Percentiles rank a stretch among this genome's conserved stretches.
Evolutionary conservation across 1,140 invertebrate genomes (phyloP).

Genomic region (Andricus grossulariae): DNA sequence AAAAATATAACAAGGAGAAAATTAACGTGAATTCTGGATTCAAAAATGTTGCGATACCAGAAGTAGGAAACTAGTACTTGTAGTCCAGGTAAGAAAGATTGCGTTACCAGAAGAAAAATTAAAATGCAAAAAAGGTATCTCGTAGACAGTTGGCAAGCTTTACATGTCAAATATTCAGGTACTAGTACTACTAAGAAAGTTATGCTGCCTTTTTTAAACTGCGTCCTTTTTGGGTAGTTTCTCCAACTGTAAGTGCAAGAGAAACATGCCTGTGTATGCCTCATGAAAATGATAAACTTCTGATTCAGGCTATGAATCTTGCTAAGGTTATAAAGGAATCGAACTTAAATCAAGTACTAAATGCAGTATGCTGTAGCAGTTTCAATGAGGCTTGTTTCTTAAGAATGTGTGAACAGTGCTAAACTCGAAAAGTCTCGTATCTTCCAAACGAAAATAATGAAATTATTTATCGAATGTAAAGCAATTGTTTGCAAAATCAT

Average conservation of each 20-base stretch:
- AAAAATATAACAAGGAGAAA: too few species aligned
- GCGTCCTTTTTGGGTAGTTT: conserved; percentile 12
- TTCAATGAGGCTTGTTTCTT: conserved; percentile 1
- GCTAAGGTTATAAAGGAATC: conserved; percentile 11
- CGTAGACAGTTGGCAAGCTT: conserved; percentile 9
- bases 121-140: too few species aligned
- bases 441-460: neutral
- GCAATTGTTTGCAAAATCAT: conserved; percentile 4
- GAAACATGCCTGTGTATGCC: conserved; percentile 18
- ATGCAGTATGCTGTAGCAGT: neutral
- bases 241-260: neutral
- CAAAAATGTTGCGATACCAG: neutral
- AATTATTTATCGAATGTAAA: neutral
- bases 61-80: neutral
- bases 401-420: neutral
- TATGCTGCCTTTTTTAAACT: conserved; percentile 14
- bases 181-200: neutral
- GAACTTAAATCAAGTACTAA: conserved; percentile 5
- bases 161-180: neutral
- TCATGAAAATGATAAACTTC: conserved; percentile 18
- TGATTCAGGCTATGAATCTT: neutral
- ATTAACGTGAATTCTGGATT: neutral
- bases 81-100: too few species aligned
- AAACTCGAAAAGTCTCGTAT: neutral
- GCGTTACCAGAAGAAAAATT: conserved; percentile 72